Conservation (phyloP, 2,113 vertebrate genomes). For the Menura novaehollandiae region DNA sequence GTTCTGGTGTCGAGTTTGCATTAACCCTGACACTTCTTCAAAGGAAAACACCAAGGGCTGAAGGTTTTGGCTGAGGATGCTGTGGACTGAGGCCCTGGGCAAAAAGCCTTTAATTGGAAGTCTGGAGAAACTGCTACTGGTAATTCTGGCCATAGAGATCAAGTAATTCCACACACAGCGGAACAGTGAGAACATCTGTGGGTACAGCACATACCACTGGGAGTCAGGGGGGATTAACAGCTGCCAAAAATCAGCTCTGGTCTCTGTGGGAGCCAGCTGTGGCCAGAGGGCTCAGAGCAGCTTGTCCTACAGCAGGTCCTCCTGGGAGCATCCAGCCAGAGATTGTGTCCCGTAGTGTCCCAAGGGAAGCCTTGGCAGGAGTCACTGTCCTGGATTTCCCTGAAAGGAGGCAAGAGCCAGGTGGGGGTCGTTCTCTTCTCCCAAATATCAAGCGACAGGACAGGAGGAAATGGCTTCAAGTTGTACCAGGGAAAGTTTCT, state of each 20-base stretch:
- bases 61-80: neutral
- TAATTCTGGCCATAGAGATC: neutral
- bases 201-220: neutral
- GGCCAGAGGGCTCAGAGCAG: neutral
- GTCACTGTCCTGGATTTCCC: neutral
- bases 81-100: neutral
- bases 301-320: neutral
- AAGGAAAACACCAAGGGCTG: neutral
- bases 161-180: neutral
- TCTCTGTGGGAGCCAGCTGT: neutral
- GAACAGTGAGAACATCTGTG: neutral
- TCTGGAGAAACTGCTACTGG: neutral
- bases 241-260: neutral
- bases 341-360: neutral
- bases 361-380: neutral
- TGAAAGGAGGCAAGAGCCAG: neutral
- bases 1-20: accelerated
- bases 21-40: neutral
- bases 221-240: neutral
- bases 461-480: neutral
- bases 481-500: neutral
- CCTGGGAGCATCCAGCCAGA: neutral
- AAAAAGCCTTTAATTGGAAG: neutral
- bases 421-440: neutral
- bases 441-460: neutral